Conservation (phyloP, 2,797 vertebrate species). For the Centroberyx gerrardi region DNA sequence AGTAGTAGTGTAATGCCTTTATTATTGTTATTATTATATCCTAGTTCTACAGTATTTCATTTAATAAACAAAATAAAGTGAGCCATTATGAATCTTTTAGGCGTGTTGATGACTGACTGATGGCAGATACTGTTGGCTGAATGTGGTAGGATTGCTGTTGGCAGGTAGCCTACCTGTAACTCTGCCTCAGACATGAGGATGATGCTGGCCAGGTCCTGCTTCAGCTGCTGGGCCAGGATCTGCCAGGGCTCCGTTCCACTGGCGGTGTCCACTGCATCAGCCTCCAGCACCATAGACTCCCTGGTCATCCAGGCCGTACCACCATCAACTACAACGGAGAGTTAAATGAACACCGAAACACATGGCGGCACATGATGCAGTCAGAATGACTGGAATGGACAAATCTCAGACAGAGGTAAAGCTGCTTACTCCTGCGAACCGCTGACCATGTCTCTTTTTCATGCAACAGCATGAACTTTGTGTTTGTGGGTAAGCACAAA, state of each 20-base stretch:
- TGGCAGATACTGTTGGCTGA: neutral
- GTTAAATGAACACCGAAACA: neutral
- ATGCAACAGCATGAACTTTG: constrained; percentile 92
- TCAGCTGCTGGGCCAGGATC: constrained; percentile 88
- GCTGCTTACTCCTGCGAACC: constrained; percentile 70
- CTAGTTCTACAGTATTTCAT: too few species aligned
- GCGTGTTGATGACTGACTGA: neutral
- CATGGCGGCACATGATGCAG: neutral
- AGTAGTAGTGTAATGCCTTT: too few species aligned
- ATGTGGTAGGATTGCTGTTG: neutral
- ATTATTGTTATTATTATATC: neutral
- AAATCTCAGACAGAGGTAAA: neutral
- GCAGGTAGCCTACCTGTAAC: constrained; percentile 86
- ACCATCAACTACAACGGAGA: constrained; percentile 82
- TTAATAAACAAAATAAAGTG: neutral
- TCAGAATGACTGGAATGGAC: neutral
- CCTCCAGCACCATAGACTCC: constrained; percentile 72
- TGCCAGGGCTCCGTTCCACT: constrained; percentile 81
- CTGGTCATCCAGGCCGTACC: constrained; percentile 87
- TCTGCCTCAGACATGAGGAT: constrained; percentile 94
- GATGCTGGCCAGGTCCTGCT: constrained; percentile 89
- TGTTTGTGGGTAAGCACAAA: constrained; percentile 90
- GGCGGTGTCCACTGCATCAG: constrained; percentile 80
- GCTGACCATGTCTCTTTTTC: constrained; percentile 88
- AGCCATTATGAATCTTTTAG: neutral